Percentiles rank a stretch among this genome's conserved stretches.
Evolutionary conservation across 2,888 invertebrate species (phyloP).

Genomic region (Labia minor): DNA sequence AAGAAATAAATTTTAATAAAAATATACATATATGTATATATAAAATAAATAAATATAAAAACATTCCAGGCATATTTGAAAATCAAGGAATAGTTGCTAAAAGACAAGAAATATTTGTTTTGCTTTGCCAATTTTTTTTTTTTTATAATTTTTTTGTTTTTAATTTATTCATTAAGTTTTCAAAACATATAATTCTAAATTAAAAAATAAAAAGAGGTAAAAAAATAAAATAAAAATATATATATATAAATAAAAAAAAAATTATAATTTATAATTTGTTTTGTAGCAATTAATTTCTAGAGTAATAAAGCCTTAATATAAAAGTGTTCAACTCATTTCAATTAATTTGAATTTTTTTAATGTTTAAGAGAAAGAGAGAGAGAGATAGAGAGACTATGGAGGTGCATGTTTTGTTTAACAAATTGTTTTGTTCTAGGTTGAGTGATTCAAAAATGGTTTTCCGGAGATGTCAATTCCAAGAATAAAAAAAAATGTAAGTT

Average conservation of each 20-base stretch:
- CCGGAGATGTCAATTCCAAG: background rate
- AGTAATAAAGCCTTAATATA: slow-evolving; percentile 13
- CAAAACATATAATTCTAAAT: slow-evolving; percentile 1
- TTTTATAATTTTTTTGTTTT: too few relatives aligned
- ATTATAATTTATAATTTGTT: background rate
- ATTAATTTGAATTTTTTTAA: background rate
- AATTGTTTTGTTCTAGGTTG: slow-evolving; percentile 5
- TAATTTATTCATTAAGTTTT: slow-evolving; percentile 4
- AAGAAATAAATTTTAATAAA: background rate
- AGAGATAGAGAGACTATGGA: too few relatives aligned
- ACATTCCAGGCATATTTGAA: slow-evolving; percentile 1
- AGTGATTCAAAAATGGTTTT: background rate
- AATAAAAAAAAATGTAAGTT: background rate
- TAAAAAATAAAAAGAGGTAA: slow-evolving; percentile 2
- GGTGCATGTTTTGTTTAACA: background rate
- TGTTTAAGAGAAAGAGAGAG: background rate
- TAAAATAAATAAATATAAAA: background rate
- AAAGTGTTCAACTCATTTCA: background rate
- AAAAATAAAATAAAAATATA: too few relatives aligned
- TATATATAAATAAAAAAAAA: too few relatives aligned
- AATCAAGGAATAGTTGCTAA: background rate
- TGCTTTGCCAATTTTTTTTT: background rate
- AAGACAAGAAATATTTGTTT: background rate
- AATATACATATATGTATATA: too few relatives aligned
- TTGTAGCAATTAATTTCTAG: background rate